Percentiles rank a stretch among this genome's conserved stretches.
These are phyloP conservation scores for Mormyrops boulengeri DNA, from an alignment of 2,797 vertebrate genomes.

Conservation along the genomic window DNA sequence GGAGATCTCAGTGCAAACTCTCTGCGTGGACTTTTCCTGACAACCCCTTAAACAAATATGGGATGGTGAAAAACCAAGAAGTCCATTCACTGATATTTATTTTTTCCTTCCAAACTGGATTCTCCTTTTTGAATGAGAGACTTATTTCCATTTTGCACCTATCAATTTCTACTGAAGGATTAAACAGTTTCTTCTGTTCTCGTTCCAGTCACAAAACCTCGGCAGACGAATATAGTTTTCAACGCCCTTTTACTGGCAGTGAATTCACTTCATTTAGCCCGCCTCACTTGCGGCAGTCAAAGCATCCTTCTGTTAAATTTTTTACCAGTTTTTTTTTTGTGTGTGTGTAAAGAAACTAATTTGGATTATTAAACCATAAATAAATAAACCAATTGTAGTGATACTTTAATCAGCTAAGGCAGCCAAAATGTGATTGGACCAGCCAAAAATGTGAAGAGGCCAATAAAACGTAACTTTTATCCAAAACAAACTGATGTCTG, in stretches of 20 bases:
- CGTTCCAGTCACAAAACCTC: slow-evolving; percentile 64
- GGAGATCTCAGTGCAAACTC: slow-evolving; percentile 57
- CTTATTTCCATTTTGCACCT: slow-evolving; percentile 58
- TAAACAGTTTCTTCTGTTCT: slow-evolving; percentile 57
- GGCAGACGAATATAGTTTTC: slow-evolving; percentile 59
- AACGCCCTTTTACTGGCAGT: slow-evolving; percentile 63
- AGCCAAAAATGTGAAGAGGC: neutral
- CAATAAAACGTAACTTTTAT: neutral
- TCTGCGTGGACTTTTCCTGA: slow-evolving; percentile 47
- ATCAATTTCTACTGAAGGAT: slow-evolving; percentile 61
- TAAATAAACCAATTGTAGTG: slow-evolving; percentile 28
- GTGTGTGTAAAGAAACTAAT: neutral
- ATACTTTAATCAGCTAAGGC: slow-evolving; percentile 18
- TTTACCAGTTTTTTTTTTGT: slow-evolving; percentile 21
- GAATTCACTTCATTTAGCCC: slow-evolving; percentile 57
- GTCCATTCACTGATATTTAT: slow-evolving; percentile 55
- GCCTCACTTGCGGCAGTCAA: slow-evolving; percentile 40
- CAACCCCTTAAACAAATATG: slow-evolving; percentile 57
- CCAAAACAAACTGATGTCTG: neutral
- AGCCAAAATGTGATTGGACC: neutral
- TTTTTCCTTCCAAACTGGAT: slow-evolving; percentile 45
- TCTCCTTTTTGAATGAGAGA: slow-evolving; percentile 48
- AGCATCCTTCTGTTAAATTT: slow-evolving; percentile 36
- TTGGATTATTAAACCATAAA: slow-evolving; percentile 39
- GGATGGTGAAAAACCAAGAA: slow-evolving; percentile 41